phyloP scores from a whole-genome alignment of 2,113 vertebrate species.

The Tenebrosternarchus preto region DNA sequence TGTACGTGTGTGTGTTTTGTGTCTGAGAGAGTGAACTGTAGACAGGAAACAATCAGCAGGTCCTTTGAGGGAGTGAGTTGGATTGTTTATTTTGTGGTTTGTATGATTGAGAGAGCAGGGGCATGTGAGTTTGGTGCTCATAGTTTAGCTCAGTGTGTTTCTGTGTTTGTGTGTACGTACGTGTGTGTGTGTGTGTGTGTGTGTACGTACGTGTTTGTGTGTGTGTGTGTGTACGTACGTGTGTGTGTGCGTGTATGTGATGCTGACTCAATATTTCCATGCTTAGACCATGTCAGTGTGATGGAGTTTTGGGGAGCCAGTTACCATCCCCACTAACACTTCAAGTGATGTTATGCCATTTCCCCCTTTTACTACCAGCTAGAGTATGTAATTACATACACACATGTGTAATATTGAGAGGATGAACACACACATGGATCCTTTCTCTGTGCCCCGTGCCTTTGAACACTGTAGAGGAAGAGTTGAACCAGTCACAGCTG shows the following conservation, averaged over 20 bases:
- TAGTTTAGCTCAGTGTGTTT: background rate
- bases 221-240: conserved; percentile 9
- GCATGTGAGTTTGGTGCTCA: conserved; percentile 2
- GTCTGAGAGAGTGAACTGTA: background rate
- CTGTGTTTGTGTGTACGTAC: background rate
- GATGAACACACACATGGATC: conserved; percentile 21
- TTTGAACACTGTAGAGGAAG: too few species aligned
- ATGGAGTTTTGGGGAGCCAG: conserved; percentile 70
- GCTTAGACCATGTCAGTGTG: conserved; percentile 66
- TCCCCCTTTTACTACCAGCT: conserved; percentile 37
- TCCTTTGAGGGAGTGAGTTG: background rate
- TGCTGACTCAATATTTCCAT: conserved; percentile 13
- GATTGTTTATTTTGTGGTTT: background rate
- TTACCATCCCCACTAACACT: background rate
- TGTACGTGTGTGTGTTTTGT: conserved; percentile 5
- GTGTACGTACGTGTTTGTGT: too few species aligned
- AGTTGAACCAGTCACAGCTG: too few species aligned
- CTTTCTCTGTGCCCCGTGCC: too few species aligned
- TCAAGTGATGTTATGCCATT: conserved; percentile 16
- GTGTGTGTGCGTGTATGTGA: conserved; percentile 25
- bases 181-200: too few species aligned
- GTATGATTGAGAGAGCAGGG: background rate
- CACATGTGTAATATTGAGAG: background rate
- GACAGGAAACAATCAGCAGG: background rate
- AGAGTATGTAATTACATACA: conserved; percentile 31